phyloP scores from a whole-genome alignment of 1,140 invertebrate genomes.

The Ditylenchus dipsaci region DNA sequence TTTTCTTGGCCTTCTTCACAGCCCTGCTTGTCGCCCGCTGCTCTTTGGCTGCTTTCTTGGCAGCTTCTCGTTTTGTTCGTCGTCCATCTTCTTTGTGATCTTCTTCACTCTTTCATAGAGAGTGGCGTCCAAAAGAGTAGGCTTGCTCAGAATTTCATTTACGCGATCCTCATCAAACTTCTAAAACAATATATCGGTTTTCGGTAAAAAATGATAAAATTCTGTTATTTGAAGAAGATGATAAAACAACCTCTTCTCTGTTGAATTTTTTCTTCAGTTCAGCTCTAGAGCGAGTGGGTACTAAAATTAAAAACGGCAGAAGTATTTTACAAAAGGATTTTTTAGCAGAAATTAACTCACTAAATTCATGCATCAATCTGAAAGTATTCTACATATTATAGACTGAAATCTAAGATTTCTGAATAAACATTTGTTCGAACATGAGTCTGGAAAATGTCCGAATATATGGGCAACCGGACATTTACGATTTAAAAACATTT shows the following conservation, averaged over 20 bases:
- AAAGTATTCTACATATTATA: too few species aligned
- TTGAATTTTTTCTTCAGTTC: conserved; percentile 45
- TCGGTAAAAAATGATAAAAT: too few species aligned
- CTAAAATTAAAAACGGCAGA: neutral
- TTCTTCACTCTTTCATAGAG: conserved; percentile 10
- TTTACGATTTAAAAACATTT: too few species aligned
- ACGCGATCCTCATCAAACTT: neutral
- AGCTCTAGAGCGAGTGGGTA: conserved; percentile 29
- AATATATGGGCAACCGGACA: too few species aligned
- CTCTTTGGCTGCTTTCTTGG: neutral
- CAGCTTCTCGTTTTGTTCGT: conserved; percentile 2
- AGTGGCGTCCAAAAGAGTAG: conserved; percentile 8
- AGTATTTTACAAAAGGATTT: too few species aligned
- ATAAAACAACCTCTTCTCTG: conserved; percentile 25
- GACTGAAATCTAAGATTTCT: too few species aligned
- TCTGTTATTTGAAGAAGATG: too few species aligned
- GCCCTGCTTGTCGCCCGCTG: too few species aligned
- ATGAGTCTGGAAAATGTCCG: too few species aligned
- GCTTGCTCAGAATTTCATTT: conserved; percentile 12
- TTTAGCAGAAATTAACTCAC: too few species aligned
- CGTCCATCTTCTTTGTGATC: conserved; percentile 17
- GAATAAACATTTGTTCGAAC: too few species aligned
- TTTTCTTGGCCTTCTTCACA: too few species aligned
- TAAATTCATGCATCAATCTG: conserved; percentile 43
- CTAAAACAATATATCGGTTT: neutral